A percentile compares a stretch with the other conserved stretches of the same genome.
Conservation (phyloP, 2,797 vertebrate genomes). For the Bovichtus diacanthus region DNA sequence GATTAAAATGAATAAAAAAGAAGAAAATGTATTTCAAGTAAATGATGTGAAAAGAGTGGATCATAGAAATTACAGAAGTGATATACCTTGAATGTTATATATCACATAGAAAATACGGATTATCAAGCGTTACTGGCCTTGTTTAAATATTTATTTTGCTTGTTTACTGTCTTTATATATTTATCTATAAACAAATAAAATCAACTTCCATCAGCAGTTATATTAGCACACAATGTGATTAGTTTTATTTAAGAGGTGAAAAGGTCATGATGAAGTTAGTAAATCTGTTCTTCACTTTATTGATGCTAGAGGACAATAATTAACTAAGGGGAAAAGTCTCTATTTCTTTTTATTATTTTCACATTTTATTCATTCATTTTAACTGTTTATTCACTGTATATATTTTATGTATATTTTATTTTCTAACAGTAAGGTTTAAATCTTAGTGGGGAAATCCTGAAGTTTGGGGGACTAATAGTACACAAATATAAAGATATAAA, state of each 20-base stretch:
- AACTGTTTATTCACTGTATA: background rate
- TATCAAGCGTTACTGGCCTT: background rate
- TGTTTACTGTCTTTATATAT: background rate
- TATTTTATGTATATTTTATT: background rate
- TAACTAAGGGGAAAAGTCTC: background rate
- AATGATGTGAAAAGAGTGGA: background rate
- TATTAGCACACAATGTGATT: background rate
- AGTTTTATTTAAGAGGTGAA: background rate
- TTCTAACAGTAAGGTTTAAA: too few species aligned
- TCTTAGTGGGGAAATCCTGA: background rate
- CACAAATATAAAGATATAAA: background rate
- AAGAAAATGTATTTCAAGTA: background rate
- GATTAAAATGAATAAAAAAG: background rate
- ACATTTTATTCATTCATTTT: background rate
- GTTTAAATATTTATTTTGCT: background rate
- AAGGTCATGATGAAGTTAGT: slow-evolving; percentile 5
- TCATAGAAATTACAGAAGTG: background rate
- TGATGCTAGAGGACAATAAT: background rate
- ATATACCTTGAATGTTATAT: background rate
- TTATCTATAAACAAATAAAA: background rate
- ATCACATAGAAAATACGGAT: background rate
- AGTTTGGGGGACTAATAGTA: background rate
- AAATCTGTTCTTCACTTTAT: background rate
- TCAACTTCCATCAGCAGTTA: background rate
- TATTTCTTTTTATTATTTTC: background rate